Evolutionary conservation across 2,888 invertebrate species (phyloP), one percentile per base, ranked within the genome.

Genomic region (Cepaea hortensis): DNA sequence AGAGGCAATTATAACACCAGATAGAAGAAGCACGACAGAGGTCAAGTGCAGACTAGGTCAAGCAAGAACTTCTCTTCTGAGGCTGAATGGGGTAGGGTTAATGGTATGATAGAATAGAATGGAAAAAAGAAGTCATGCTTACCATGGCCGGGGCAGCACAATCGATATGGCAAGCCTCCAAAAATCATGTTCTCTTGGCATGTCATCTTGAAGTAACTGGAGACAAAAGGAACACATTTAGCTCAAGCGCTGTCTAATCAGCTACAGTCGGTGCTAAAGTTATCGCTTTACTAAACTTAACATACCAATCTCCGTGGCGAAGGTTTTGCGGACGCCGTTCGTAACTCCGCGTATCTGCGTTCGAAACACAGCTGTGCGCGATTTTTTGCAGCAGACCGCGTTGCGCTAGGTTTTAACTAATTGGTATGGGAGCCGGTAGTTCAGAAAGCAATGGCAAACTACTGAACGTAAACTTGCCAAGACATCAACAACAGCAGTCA

Each of bases 141-240:
- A 85, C 85, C 85, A 9, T 79, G 23, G 0, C 85, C 85, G 3
- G 85, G 85, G 70, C 85, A 85, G 46, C 85, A 85, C 20, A 85
- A n/a, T 23, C 85, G 48, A 55, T 70, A 85, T 5, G 85, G 85
- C 13, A 85, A 46, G 18, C 65, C 23, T 11, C 85, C 85, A 11
- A 85, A 13, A 9, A 85, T 65, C 23, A 79, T 20, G 79, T 85
- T 85, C 61, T 85, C 85, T 18, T 85, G 79, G 35, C 85, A 85
- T 15, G 79, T 79, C 79, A 77, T 85, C 23, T 79, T 85, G 13
- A 85, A 72, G 70, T 79, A 85, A 7, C 85, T 85, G 85, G 3
- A 15, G 35, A 61, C 5, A 61, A 15, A 83, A 11, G 9, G 23
- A 72, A 23, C 3, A n/a, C n/a, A 13, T 20, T 20, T n/a, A 20